A percentile compares a stretch with the other conserved stretches of the same genome.
phyloP scores from a whole-genome alignment of 1,140 invertebrate genomes.

The Trichoplusia ni region DNA sequence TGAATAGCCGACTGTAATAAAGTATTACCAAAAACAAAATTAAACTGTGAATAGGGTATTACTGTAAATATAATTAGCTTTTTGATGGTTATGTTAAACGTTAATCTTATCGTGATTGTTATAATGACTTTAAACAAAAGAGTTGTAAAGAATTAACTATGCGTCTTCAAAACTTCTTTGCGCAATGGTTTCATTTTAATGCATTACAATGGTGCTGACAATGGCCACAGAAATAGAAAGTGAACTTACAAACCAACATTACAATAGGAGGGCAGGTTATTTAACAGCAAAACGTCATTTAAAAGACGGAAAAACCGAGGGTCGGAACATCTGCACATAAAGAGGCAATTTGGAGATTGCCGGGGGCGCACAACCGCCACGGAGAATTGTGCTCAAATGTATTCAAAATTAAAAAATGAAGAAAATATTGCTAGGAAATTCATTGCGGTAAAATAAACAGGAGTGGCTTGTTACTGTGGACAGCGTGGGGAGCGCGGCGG shows the following conservation, averaged over 20 bases:
- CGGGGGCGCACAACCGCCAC: conserved; percentile 75
- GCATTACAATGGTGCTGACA: conserved; percentile 18
- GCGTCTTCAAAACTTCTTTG: too few species aligned
- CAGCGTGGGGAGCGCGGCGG: neutral
- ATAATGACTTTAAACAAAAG: too few species aligned
- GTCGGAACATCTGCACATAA: conserved; percentile 81
- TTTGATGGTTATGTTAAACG: neutral
- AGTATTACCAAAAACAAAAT: neutral
- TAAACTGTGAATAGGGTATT: neutral
- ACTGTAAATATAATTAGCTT: neutral
- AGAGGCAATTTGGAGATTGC: conserved; percentile 82
- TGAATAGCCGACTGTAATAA: conserved; percentile 6
- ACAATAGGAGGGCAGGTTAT: conserved; percentile 78
- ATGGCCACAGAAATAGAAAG: conserved; percentile 37
- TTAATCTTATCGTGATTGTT: neutral
- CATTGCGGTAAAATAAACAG: conserved; percentile 79
- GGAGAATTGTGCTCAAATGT: conserved; percentile 78
- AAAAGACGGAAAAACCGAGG: conserved; percentile 80
- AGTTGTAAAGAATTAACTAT: too few species aligned
- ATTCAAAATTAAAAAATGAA: conserved; percentile 79
- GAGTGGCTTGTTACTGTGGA: conserved; percentile 67
- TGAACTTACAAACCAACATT: conserved; percentile 64
- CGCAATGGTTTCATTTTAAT: conserved; percentile 10
- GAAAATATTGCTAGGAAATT: conserved; percentile 77
- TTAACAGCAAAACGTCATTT: conserved; percentile 80